Conservation (phyloP, 2,888 invertebrate species). For the Caenorhabditis imperialis region DNA sequence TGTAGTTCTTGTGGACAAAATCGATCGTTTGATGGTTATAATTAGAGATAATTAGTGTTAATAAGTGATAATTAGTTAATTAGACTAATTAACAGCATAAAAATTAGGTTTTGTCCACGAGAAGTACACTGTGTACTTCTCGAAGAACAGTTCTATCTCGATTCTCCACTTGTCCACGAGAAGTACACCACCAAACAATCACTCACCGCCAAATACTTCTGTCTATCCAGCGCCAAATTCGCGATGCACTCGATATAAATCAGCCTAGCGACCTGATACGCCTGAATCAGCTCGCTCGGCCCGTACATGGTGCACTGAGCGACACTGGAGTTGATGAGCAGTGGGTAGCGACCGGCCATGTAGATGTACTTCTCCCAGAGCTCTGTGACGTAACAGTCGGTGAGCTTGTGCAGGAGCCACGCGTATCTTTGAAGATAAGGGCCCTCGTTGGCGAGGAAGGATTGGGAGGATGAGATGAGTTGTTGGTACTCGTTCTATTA, state of each 20-base stretch:
- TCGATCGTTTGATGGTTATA: no score
- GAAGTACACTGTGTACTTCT: no score
- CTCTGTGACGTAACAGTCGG: conserved; percentile 69
- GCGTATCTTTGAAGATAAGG: conserved; percentile 65
- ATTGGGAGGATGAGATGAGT: conserved; percentile 42
- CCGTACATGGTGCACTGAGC: conserved; percentile 67
- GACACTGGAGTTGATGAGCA: conserved; percentile 71
- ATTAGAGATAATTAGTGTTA: no score
- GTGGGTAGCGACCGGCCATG: conserved; percentile 61
- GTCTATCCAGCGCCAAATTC: conserved; percentile 69
- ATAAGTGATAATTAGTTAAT: no score
- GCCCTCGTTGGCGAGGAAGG: conserved; percentile 66
- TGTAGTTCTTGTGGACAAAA: no score
- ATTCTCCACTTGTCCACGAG: no score
- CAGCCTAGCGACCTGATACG: conserved; percentile 70
- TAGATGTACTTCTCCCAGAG: conserved; percentile 76
- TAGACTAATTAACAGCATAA: no score
- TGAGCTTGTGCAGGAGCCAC: conserved; percentile 61
- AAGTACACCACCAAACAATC: no score
- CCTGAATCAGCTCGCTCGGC: conserved; percentile 60
- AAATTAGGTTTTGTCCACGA: no score
- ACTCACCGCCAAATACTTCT: conserved; percentile 65
- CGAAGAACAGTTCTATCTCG: no score
- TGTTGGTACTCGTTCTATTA: conserved; percentile 61
- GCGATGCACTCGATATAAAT: conserved; percentile 66